Conservation (phyloP, 2,797 vertebrate genomes). For the Mormyrops boulengeri region DNA sequence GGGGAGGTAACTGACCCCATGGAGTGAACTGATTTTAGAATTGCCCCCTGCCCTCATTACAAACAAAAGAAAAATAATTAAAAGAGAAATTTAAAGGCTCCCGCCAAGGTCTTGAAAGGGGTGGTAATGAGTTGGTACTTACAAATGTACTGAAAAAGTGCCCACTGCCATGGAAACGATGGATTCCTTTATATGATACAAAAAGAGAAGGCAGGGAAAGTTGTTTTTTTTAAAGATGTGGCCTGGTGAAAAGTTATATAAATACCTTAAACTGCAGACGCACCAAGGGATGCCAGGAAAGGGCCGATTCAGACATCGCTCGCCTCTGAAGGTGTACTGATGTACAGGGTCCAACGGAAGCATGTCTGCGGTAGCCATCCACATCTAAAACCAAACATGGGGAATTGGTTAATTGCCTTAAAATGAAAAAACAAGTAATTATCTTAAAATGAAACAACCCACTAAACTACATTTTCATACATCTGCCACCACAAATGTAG, state of each 20-base stretch:
- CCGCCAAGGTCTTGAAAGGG: background rate
- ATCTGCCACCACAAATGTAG: background rate
- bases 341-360: background rate
- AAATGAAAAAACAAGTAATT: background rate
- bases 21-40: constrained; percentile 6
- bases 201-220: background rate
- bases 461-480: background rate
- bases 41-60: background rate
- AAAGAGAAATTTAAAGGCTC: background rate
- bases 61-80: constrained; percentile 21
- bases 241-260: background rate
- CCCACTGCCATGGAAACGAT: constrained; percentile 5
- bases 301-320: background rate
- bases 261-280: background rate
- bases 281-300: constrained; percentile 9
- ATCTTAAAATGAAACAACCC: background rate
- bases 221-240: background rate
- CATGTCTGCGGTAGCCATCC: background rate
- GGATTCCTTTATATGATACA: background rate
- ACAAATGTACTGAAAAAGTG: background rate
- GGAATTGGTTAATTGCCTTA: background rate
- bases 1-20: background rate
- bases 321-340: background rate
- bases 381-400: background rate
- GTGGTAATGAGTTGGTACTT: background rate